Conservation (phyloP, 2,888 invertebrate genomes). For the Sturmia bella region DNA sequence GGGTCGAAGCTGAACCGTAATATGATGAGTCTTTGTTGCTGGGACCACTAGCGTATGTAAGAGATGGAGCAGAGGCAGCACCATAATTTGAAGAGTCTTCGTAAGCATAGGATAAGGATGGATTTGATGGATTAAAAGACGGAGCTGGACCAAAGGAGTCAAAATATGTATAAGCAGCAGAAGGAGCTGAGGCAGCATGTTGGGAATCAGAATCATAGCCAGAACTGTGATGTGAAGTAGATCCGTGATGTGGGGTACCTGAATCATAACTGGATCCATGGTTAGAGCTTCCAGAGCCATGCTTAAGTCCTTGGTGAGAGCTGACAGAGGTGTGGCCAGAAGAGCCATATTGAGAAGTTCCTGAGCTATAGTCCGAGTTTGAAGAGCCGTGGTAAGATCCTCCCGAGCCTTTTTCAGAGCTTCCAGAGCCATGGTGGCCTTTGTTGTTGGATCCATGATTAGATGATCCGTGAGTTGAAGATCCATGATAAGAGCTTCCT, state of each 20-base stretch:
- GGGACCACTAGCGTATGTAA: not conserved
- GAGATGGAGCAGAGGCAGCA: conserved; percentile 29
- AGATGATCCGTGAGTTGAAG: too few relatives aligned
- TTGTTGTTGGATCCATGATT: not conserved
- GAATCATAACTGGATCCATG: too few relatives aligned
- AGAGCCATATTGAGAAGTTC: too few relatives aligned
- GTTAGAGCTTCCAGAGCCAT: too few relatives aligned
- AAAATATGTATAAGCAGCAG: conserved; percentile 8
- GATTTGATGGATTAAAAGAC: not conserved
- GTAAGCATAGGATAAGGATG: not conserved
- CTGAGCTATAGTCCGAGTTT: too few relatives aligned
- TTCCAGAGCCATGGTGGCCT: not conserved
- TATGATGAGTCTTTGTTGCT: not conserved
- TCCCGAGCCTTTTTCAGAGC: too few relatives aligned
- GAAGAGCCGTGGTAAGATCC: not conserved
- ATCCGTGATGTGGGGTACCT: not conserved
- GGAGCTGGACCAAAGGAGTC: not conserved
- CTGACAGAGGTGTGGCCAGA: too few relatives aligned
- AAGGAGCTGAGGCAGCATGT: conserved; percentile 29
- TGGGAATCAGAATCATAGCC: not conserved
- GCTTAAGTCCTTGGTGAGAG: not conserved
- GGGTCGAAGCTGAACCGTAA: conserved; percentile 22
- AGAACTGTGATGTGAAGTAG: too few relatives aligned
- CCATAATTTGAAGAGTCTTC: conserved; percentile 3
- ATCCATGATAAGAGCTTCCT: conserved; percentile 7